Conservation (phyloP, 2,113 vertebrate species). For the Pangasianodon hypophthalmus region DNA sequence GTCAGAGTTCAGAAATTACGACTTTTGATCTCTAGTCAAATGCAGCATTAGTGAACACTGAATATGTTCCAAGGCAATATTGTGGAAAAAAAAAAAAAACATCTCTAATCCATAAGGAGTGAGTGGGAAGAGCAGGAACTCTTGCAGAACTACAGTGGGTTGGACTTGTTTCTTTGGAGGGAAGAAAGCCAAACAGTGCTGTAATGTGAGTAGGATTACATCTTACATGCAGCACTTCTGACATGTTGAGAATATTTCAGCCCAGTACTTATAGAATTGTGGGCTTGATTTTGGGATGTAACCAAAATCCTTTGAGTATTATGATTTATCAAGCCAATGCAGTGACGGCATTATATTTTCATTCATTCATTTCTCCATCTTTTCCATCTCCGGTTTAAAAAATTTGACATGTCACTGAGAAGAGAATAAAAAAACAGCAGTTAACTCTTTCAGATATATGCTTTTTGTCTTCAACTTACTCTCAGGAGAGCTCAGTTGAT, state of each 20-base stretch:
- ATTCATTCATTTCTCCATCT: neutral
- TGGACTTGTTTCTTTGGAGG: neutral
- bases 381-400: neutral
- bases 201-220: neutral
- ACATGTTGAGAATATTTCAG: too few species aligned
- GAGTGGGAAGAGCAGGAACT: neutral
- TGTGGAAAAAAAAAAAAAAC: neutral
- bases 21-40: neutral
- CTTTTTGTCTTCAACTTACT: neutral
- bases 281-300: neutral
- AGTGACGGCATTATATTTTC: neutral
- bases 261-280: too few species aligned
- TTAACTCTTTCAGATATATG: neutral
- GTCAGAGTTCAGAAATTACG: neutral
- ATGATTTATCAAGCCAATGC: neutral
- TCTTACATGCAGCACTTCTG: neutral
- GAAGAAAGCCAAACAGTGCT: neutral
- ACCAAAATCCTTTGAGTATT: neutral
- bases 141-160: neutral
- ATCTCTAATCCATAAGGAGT: neutral
- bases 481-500: too few species aligned
- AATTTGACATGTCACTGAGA: neutral
- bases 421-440: neutral
- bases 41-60: neutral
- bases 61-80: neutral